Evolutionary conservation across 53 echinoderm and acorn worm species (phyloP).

Genomic region (Pentamera pediparva): DNA sequence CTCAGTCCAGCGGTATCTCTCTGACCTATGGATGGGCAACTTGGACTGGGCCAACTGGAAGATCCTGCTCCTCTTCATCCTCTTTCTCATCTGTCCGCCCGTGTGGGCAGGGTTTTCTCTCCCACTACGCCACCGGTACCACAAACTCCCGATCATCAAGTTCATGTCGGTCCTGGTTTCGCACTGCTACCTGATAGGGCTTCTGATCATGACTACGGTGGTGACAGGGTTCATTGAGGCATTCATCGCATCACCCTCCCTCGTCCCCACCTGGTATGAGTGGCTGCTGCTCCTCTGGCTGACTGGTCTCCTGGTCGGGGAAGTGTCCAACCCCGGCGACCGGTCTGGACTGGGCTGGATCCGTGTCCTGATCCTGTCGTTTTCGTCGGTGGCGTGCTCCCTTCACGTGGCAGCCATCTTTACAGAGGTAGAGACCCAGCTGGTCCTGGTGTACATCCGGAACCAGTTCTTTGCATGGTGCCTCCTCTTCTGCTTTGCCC

Average conservation of each 20-base stretch:
- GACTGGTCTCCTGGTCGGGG: constrained; percentile 75
- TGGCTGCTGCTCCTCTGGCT: constrained; percentile 90
- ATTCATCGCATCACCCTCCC: constrained; percentile 52
- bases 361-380: constrained; percentile 68
- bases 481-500: constrained; percentile 74
- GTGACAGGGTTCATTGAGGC: constrained; percentile 74
- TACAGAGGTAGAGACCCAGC: constrained; percentile 18
- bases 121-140: constrained; percentile 75
- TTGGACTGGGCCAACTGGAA: constrained; percentile 90
- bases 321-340: constrained; percentile 87
- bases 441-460: constrained; percentile 58
- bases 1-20: constrained; percentile 88
- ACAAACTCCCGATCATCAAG: constrained; percentile 96
- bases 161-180: constrained; percentile 95
- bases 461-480: constrained; percentile 94
- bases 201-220: constrained; percentile 75
- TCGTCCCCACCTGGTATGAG: constrained; percentile 82
- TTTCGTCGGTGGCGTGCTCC: constrained; percentile 74
- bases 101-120: constrained; percentile 82
- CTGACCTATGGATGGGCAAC: constrained; percentile 91
- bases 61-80: constrained; percentile 76
- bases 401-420: constrained; percentile 66
- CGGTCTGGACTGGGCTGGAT: constrained; percentile 90
- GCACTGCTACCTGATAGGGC: constrained; percentile 75
- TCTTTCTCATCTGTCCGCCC: constrained; percentile 74